Base-by-base conservation (phyloP, 1,140 invertebrate species). In the Acyrthosiphon pisum region DNA sequence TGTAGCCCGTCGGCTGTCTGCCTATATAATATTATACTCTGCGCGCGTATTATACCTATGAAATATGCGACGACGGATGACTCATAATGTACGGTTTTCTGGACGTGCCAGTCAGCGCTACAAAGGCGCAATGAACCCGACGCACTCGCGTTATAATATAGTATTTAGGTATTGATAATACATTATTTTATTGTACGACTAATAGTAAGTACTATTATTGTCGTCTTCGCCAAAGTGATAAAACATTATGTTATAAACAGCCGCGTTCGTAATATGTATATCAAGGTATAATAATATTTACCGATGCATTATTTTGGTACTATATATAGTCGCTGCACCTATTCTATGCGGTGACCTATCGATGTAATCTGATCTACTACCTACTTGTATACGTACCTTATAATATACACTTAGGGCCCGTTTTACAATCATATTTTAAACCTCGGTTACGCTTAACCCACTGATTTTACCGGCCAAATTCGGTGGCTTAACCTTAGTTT, bases 91-190 rank as follows among this genome's bases (percentile, higher is more conserved):
- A n/a, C 60, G 60, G 60, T 90, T 68, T 90, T 90, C 44, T 35
- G 56, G 89, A 89, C 88, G 48, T 37, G 53, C 88, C 88, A 30
- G 88, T 53, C 30, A 26, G 81, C 18, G 23, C 30, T 20, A 30
- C 23, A 86, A 22, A 50, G 35, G 89, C 89, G 89, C 89, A 90
- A 90, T 68, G 89, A 90, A 90, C 89, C 35, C 89, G 89, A n/a
- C 11, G 23, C 87, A 88, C 37, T 3, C 37, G 22, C 35, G n/a
- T 30, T 84, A 41, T 83, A 83, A 50, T 41, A 41, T 41, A 41
- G 11, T 83, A 22, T n/a, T 35, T 2, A 35, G 1, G 30, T n/a
- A 18, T n/a, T 35, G n/a, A 41, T 9, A 23, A 3, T 37, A 8
- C 0, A 83, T 23, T 88, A 48, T 88, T 50, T 87, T 48, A 50